A percentile compares a stretch with the other conserved stretches of the same genome.
Conservation (phyloP, 2,797 vertebrate genomes). For the Apogon hyalosoma region DNA sequence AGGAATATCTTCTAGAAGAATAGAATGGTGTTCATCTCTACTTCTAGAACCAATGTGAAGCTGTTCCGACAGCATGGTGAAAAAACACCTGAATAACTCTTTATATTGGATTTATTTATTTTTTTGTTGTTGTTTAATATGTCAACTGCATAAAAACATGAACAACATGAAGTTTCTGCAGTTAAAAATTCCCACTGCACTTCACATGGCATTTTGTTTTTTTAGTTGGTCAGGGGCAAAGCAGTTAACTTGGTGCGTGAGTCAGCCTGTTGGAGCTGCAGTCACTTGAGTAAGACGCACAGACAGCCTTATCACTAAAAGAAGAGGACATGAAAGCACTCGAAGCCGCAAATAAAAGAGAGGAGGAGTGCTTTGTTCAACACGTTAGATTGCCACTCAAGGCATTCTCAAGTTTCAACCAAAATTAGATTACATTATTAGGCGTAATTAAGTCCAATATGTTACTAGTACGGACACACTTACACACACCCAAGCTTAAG, state of each 20-base stretch:
- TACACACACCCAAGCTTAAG: slow-evolving; percentile 4
- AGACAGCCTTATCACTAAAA: slow-evolving; percentile 73
- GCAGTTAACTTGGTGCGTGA: slow-evolving; percentile 38
- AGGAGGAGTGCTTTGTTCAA: slow-evolving; percentile 79
- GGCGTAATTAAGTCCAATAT: slow-evolving; percentile 82
- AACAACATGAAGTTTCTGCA: not conserved
- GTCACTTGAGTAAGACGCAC: slow-evolving; percentile 53
- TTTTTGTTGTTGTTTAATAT: no score
- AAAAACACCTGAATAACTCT: not conserved
- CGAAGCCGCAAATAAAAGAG: slow-evolving; percentile 74
- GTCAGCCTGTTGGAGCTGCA: slow-evolving; percentile 50
- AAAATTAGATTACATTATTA: slow-evolving; percentile 85
- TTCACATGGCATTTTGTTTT: slow-evolving; percentile 34
- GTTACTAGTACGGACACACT: slow-evolving; percentile 52
- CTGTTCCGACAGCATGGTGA: no score
- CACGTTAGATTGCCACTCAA: slow-evolving; percentile 83
- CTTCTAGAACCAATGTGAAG: no score
- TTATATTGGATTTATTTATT: slow-evolving; percentile 2
- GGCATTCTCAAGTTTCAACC: slow-evolving; percentile 82
- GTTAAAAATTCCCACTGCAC: slow-evolving; percentile 12
- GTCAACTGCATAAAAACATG: no score
- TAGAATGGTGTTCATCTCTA: no score
- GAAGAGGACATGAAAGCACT: slow-evolving; percentile 77
- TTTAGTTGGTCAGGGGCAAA: slow-evolving; percentile 54
- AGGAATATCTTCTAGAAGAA: no score